These are phyloP conservation scores for Aotus griseimembra DNA, from an alignment of 2,797 vertebrate species.

Conservation along the genomic window DNA sequence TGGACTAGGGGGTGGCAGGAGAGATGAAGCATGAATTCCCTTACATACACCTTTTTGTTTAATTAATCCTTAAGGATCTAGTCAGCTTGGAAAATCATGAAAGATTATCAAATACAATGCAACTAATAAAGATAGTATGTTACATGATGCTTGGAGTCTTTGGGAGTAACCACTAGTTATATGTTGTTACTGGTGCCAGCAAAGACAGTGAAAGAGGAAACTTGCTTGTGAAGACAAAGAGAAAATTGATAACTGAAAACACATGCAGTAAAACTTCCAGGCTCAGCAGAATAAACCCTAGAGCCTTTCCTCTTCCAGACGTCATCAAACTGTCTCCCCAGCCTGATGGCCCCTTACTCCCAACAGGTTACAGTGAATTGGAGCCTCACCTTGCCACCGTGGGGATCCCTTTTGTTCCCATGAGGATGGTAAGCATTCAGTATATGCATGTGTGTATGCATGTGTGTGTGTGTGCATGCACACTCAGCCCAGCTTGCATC, in stretches of 20 bases:
- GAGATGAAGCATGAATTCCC: neutral
- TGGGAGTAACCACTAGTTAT: neutral
- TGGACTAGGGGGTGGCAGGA: neutral
- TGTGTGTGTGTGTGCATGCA: rapidly evolving
- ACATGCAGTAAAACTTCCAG: neutral
- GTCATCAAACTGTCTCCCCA: neutral
- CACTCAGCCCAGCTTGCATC: neutral
- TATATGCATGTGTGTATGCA: neutral
- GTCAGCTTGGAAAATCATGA: constrained; percentile 12
- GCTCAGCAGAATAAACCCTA: neutral
- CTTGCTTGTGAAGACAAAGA: neutral
- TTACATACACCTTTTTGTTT: neutral
- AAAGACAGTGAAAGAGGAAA: neutral
- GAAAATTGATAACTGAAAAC: neutral
- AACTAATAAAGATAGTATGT: neutral
- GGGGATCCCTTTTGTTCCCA: neutral
- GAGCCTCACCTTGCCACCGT: neutral
- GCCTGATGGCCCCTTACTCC: neutral
- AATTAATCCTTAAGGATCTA: neutral
- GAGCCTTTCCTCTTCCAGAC: neutral
- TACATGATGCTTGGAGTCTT: neutral
- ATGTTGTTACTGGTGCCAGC: neutral
- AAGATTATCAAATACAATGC: neutral
- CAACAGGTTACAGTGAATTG: neutral
- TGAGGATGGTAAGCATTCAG: neutral